Evolutionary conservation across 1,140 invertebrate genomes (phyloP).

Genomic region (Gryon sp.): DNA sequence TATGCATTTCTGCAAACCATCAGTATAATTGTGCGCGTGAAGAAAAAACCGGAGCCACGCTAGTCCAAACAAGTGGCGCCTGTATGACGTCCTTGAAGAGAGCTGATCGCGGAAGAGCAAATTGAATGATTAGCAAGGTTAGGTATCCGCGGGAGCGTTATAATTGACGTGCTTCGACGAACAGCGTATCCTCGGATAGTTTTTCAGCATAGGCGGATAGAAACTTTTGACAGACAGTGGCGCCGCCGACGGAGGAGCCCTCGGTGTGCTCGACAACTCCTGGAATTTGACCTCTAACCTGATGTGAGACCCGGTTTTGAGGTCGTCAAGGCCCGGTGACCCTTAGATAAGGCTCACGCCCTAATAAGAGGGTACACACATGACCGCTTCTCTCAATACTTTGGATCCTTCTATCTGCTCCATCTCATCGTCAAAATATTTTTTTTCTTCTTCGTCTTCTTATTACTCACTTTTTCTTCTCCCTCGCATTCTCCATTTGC

Average conservation of each 20-base stretch:
- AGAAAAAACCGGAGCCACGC: background rate
- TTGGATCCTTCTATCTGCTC: constrained; percentile 57
- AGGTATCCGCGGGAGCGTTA: constrained; percentile 63
- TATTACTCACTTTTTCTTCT: constrained; percentile 1
- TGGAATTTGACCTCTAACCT: constrained; percentile 75
- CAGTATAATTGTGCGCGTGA: constrained; percentile 34
- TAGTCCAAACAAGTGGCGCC: constrained; percentile 46
- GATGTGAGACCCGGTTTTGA: constrained; percentile 72
- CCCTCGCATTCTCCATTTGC: constrained; percentile 4
- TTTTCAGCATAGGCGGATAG: constrained; percentile 51
- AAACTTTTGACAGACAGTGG: constrained; percentile 58
- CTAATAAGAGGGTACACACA: constrained; percentile 79
- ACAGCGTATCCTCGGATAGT: constrained; percentile 38
- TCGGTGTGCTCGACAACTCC: constrained; percentile 71
- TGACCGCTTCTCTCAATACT: constrained; percentile 63
- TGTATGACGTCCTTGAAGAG: constrained; percentile 47
- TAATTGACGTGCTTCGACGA: constrained; percentile 61
- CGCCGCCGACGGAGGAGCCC: constrained; percentile 51
- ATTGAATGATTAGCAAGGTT: constrained; percentile 62
- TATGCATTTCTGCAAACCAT: constrained; percentile 22
- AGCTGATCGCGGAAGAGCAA: constrained; percentile 53
- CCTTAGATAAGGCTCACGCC: constrained; percentile 79
- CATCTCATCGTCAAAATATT: constrained; percentile 57
- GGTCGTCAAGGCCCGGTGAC: constrained; percentile 76
- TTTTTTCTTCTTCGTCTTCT: constrained; percentile 16